Evolutionary conservation across 2,888 invertebrate species (phyloP).

Genomic region (Agrochola litura): DNA sequence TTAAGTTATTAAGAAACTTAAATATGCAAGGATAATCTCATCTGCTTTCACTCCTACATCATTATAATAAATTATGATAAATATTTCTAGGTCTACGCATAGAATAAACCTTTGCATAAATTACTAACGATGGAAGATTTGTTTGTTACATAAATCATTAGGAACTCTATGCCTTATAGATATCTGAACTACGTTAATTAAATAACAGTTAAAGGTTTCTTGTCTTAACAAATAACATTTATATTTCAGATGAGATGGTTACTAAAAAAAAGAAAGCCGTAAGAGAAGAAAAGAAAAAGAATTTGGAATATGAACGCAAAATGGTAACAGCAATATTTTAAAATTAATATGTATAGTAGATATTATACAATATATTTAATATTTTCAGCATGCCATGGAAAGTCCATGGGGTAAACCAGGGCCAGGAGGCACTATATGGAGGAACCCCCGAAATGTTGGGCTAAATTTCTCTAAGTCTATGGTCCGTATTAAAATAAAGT

Average conservation of each 20-base stretch:
- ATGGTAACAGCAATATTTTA: conserved; percentile 84
- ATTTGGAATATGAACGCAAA: conserved; percentile 88
- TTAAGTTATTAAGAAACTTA: conserved; percentile 8
- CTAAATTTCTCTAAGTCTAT: conserved; percentile 94
- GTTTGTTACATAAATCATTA: conserved; percentile 35
- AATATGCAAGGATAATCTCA: conserved; percentile 11
- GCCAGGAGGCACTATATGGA: conserved; percentile 94
- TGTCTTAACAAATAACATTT: not conserved
- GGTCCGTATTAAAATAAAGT: conserved; percentile 85
- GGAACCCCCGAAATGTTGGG: conserved; percentile 93
- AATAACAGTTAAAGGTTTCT: not conserved
- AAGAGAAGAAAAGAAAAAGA: conserved; percentile 85
- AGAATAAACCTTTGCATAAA: conserved; percentile 52
- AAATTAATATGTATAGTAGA: not conserved
- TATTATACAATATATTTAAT: conserved; percentile 28
- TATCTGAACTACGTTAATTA: not conserved
- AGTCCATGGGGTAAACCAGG: conserved; percentile 93
- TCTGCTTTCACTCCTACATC: conserved; percentile 42
- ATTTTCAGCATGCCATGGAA: conserved; percentile 83
- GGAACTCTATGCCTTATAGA: not conserved
- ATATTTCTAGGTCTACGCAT: conserved; percentile 36
- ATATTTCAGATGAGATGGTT: conserved; percentile 90
- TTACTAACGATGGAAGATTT: conserved; percentile 30
- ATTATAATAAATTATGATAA: conserved; percentile 24
- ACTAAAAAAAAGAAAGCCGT: conserved; percentile 88